Conservation (phyloP, 2,888 invertebrate species). For the Calameuta filiformis region DNA sequence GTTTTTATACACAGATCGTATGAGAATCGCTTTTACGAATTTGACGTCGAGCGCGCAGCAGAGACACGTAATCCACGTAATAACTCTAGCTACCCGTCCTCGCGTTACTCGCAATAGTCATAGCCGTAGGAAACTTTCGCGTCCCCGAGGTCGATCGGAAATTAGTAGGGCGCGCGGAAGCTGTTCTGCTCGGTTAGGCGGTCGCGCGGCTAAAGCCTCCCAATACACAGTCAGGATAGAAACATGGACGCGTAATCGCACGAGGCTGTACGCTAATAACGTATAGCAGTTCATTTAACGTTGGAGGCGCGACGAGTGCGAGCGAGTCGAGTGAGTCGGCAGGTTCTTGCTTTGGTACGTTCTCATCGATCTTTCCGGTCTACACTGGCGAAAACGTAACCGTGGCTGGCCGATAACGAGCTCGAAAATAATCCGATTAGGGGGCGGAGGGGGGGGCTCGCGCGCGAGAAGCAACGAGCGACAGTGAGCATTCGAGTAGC, state of each 20-base stretch:
- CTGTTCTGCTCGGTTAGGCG: neutral
- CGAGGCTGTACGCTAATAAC: neutral
- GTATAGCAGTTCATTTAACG: neutral
- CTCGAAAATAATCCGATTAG: conserved; percentile 41
- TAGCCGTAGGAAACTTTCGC: neutral
- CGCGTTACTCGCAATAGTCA: neutral
- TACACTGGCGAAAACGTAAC: conserved; percentile 1
- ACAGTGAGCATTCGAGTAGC: neutral
- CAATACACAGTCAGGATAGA: neutral
- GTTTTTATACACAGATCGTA: neutral
- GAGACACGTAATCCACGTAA: neutral
- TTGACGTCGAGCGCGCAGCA: neutral
- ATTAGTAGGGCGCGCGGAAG: neutral
- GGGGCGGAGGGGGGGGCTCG: neutral
- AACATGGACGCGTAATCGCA: neutral
- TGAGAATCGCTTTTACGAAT: neutral
- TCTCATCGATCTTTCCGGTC: neutral
- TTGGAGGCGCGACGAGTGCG: neutral
- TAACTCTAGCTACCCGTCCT: neutral
- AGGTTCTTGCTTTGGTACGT: neutral
- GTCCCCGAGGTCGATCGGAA: neutral
- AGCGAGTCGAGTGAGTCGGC: neutral
- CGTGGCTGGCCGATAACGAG: neutral
- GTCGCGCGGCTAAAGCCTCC: neutral
- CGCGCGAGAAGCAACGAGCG: neutral